These are phyloP conservation scores for Catharus minimus DNA, from an alignment of 2,113 vertebrate species.

Conservation along the genomic window DNA sequence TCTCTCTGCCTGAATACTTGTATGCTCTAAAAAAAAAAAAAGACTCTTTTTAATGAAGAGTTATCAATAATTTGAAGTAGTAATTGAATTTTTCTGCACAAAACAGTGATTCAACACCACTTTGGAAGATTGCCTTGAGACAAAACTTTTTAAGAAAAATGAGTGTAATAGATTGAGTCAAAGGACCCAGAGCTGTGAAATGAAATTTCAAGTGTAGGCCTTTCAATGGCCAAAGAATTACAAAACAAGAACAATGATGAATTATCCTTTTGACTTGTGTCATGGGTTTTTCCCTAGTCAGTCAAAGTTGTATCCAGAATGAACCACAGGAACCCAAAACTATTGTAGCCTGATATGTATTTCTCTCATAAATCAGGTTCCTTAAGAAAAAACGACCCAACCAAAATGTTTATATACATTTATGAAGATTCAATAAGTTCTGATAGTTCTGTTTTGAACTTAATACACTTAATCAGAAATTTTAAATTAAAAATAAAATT, in stretches of 20 bases:
- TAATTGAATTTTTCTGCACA: neutral
- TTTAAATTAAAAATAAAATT: neutral
- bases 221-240: neutral
- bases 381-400: neutral
- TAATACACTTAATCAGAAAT: neutral
- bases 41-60: neutral
- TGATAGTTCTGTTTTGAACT: neutral
- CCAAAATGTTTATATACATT: neutral
- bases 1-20: neutral
- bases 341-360: neutral
- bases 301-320: neutral
- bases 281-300: neutral
- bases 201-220: neutral
- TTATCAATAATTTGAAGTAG: neutral
- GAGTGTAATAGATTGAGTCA: neutral
- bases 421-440: neutral
- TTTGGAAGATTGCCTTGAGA: neutral
- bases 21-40: constrained; percentile 2
- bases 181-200: neutral
- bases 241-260: neutral
- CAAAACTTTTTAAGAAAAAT: neutral
- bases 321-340: neutral
- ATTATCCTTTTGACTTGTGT: neutral
- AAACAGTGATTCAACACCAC: neutral
- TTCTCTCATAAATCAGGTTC: neutral